Percentiles rank a stretch among this genome's conserved stretches.
Conservation (phyloP, 2,113 vertebrate species). For the Alouatta palliata region DNA sequence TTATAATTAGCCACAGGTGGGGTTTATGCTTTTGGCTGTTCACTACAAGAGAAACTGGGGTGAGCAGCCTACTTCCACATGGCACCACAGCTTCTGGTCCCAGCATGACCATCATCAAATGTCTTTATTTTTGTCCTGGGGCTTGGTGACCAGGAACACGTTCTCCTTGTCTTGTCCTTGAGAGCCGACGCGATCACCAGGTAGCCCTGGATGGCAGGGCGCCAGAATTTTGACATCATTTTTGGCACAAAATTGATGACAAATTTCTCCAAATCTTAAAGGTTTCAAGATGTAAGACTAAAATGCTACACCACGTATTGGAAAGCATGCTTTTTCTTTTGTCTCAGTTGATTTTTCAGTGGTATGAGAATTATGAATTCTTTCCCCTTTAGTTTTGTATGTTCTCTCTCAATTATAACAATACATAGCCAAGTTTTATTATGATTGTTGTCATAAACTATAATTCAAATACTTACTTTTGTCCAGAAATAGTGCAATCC, state of each 20-base stretch:
- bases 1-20: slow-evolving; percentile 28
- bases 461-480: not conserved
- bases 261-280: slow-evolving; percentile 76
- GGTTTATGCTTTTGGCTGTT: slow-evolving; percentile 4
- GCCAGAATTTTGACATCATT: slow-evolving; percentile 79
- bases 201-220: slow-evolving; percentile 62
- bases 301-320: slow-evolving; percentile 59
- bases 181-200: slow-evolving; percentile 54
- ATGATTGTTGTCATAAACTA: not conserved
- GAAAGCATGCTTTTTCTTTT: slow-evolving; percentile 71
- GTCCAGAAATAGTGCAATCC: slow-evolving; percentile 10
- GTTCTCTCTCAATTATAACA: slow-evolving; percentile 23
- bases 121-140: not conserved
- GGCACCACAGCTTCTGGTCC: slow-evolving; percentile 48
- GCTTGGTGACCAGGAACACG: slow-evolving; percentile 36
- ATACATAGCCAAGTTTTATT: accelerated
- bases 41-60: slow-evolving; percentile 13
- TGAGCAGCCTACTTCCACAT: slow-evolving; percentile 44
- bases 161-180: slow-evolving; percentile 66
- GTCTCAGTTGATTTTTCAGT: slow-evolving; percentile 64
- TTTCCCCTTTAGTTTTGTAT: not conserved
- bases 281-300: slow-evolving; percentile 23
- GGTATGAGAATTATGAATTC: not conserved
- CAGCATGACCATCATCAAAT: slow-evolving; percentile 45
- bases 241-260: slow-evolving; percentile 79